Evolutionary conservation across 2,888 invertebrate genomes (phyloP), one percentile per base, ranked within the genome.

Genomic region (Phengaris arion): DNA sequence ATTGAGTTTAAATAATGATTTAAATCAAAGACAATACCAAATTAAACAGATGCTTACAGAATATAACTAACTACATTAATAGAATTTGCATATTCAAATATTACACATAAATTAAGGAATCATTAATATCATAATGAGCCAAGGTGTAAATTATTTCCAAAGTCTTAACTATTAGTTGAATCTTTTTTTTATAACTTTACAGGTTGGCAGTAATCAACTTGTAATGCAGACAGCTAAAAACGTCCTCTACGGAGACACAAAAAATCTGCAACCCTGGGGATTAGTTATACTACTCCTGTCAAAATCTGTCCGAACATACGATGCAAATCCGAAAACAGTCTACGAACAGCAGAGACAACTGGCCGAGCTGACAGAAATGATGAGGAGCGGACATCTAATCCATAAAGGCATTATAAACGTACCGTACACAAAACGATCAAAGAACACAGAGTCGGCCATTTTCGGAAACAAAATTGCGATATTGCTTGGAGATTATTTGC

Each of bases 391-490:
- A 46, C 96, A 97, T 84, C 90, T 97, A 46, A 96, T 98, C 2
- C 98, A 98, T 84, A 95, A 95, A 86, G 96, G 94, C 0, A 91
- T 94, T 0, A 89, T 94, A 2, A 93, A 94, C 72, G 92, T 94
- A 0, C 91, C 93, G 0, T 90, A 90, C 45, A 93, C 95, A 74
- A 92, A 94, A 73, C 90, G 95, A 72, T 91, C 94, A 0, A 94
- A 94, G 52, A 94, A 95, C 77, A 94, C 94, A 2, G 95, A 95
- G 78, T 96, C 97, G 73, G 96, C 98, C 89, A 96, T 96, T 80
- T 97, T 97, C 85, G 98, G 98, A 0, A 98, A 98, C 83, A 98
- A 98, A 93, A 97, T 98, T 78, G 97, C 98, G 0, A 94, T 98
- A 3, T 91, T 98, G 0, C 96, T 97, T 77, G 98, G 97, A 2